Evolutionary conservation across 2,797 vertebrate species (phyloP).

Genomic region (Galaxias olidus): DNA sequence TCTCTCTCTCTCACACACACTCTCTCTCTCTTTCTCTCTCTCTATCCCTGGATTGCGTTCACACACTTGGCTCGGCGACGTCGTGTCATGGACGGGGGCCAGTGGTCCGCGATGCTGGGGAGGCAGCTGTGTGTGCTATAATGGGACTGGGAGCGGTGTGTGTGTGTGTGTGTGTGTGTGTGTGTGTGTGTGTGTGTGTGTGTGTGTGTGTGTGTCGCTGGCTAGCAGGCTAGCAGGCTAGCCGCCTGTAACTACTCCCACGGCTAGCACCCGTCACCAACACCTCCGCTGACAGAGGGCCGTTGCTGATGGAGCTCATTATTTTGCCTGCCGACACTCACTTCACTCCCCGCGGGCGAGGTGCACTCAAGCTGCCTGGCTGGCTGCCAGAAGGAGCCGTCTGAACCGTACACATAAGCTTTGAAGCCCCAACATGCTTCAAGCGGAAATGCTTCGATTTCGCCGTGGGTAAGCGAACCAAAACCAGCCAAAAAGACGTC

Average conservation of each 20-base stretch:
- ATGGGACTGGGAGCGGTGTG: conserved; percentile 41
- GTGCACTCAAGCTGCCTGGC: background rate
- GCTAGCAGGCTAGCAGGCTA: conserved; percentile 35
- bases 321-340: conserved; percentile 56
- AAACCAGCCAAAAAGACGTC: no score
- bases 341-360: conserved; percentile 34
- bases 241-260: conserved; percentile 57
- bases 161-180: no score
- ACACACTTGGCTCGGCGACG: conserved; percentile 37
- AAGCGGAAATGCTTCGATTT: no score
- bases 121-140: conserved; percentile 53
- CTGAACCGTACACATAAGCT: no score
- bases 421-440: no score
- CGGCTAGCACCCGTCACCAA: conserved; percentile 60
- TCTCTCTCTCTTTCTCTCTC: conserved; percentile 11
- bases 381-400: no score
- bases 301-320: conserved; percentile 72
- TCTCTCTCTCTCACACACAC: conserved; percentile 14
- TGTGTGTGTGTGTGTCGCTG: background rate
- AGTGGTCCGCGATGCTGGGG: conserved; percentile 52
- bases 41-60: conserved; percentile 25
- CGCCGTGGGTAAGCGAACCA: no score
- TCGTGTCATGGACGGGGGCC: conserved; percentile 61
- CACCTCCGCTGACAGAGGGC: conserved; percentile 51
- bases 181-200: background rate